Evolutionary conservation across 2,888 invertebrate species (phyloP).

Genomic region (Sarcophaga carnaria): DNA sequence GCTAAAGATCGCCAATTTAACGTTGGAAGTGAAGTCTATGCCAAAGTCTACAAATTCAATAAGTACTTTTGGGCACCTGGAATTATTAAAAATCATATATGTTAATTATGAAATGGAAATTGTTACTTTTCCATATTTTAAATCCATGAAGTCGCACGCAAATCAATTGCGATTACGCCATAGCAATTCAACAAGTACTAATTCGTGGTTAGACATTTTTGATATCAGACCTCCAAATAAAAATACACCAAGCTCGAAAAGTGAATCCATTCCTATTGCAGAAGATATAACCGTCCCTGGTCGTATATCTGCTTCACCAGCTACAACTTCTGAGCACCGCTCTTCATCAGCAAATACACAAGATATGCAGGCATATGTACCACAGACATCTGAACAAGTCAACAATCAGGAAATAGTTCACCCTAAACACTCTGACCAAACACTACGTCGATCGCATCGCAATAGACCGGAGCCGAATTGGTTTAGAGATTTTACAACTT

Average conservation of each 20-base stretch:
- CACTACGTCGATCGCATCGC: not conserved
- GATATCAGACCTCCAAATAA: not conserved
- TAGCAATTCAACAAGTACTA: not conserved
- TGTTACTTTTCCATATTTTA: conserved; percentile 21
- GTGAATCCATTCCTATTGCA: not conserved
- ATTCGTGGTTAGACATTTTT: conserved; percentile 20
- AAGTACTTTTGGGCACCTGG: conserved; percentile 45
- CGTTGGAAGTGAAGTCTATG: conserved; percentile 37
- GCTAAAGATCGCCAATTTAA: conserved; percentile 20
- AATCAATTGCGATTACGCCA: conserved; percentile 21
- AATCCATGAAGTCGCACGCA: conserved; percentile 10
- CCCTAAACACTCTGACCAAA: not conserved
- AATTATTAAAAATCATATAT: conserved; percentile 2
- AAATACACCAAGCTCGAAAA: not conserved
- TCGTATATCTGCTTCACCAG: not conserved
- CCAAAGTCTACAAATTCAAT: conserved; percentile 35
- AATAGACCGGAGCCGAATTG: conserved; percentile 1
- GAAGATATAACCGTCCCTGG: not conserved
- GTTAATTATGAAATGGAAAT: conserved; percentile 42
- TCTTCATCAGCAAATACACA: no score
- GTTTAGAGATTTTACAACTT: conserved; percentile 1
- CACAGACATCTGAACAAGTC: not conserved
- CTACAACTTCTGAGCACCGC: not conserved
- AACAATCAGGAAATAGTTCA: not conserved
- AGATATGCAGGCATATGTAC: not conserved